These are phyloP conservation scores for Oopsacas minuta DNA, from an alignment of 37 sponge, comb jelly and placozoan species.

Conservation along the genomic window DNA sequence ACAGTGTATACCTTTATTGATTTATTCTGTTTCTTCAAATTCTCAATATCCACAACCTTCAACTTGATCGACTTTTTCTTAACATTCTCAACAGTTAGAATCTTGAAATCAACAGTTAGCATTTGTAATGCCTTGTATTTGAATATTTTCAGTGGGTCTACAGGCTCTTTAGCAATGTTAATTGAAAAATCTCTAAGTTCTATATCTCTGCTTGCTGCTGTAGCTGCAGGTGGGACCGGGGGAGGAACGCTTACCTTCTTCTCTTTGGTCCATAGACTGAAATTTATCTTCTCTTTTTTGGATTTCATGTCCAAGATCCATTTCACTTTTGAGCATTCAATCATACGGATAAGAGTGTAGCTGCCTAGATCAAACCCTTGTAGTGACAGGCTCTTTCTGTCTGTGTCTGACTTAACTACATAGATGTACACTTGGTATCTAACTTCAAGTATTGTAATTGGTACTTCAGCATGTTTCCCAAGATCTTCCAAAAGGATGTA, in stretches of 20 bases:
- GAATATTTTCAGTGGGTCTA: background rate
- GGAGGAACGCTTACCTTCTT: background rate
- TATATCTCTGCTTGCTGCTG: too few species aligned
- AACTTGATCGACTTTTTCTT: background rate
- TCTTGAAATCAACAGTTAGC: background rate
- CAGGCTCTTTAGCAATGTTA: background rate
- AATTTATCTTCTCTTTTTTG: background rate
- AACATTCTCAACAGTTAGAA: background rate
- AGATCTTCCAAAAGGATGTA: background rate
- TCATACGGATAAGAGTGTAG: background rate
- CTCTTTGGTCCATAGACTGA: background rate
- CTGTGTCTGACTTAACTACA: background rate
- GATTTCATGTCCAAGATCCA: slow-evolving; percentile 9
- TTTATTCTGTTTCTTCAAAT: background rate
- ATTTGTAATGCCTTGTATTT: background rate
- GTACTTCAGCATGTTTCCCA: background rate
- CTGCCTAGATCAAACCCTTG: background rate
- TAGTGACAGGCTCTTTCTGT: background rate
- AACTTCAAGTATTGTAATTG: background rate
- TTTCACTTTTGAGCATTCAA: background rate
- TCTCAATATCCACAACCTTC: background rate
- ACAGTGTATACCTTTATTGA: background rate
- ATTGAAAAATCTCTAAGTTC: background rate
- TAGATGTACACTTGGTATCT: slow-evolving; percentile 14
- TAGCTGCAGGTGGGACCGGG: background rate